Evolutionary conservation across 2,888 invertebrate genomes (phyloP).

Genomic region (Spialia ferax): DNA sequence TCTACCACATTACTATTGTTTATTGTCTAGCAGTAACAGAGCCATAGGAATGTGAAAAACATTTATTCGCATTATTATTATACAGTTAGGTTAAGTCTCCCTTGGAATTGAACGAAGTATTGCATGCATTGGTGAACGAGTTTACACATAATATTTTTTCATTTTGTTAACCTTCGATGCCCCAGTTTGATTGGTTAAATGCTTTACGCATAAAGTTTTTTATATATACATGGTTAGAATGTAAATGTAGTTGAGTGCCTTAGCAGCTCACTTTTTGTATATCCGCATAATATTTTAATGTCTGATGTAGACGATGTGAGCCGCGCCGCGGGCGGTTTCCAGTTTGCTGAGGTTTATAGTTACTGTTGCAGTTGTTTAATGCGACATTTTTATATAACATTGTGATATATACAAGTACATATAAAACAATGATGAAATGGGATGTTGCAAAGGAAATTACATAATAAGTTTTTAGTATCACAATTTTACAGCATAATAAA

Average conservation of each 20-base stretch:
- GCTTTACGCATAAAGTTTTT: slow-evolving; percentile 71
- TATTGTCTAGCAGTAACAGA: slow-evolving; percentile 61
- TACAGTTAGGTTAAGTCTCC: slow-evolving; percentile 77
- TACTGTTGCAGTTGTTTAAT: slow-evolving; percentile 16
- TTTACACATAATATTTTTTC: slow-evolving; percentile 61
- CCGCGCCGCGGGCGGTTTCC: slow-evolving; percentile 18
- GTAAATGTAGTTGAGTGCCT: slow-evolving; percentile 83
- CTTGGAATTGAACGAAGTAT: slow-evolving; percentile 79
- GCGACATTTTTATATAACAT: slow-evolving; percentile 17
- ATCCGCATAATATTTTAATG: slow-evolving; percentile 58
- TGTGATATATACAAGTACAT: too few relatives aligned
- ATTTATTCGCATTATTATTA: slow-evolving; percentile 76
- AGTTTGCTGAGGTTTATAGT: slow-evolving; percentile 8
- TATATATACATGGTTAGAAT: slow-evolving; percentile 67
- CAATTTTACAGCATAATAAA: slow-evolving; percentile 49
- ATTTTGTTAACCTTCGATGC: slow-evolving; percentile 51
- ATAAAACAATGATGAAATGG: slow-evolving; percentile 4
- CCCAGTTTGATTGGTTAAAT: slow-evolving; percentile 51
- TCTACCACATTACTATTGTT: slow-evolving; percentile 65
- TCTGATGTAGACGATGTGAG: slow-evolving; percentile 39
- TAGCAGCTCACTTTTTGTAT: slow-evolving; percentile 81
- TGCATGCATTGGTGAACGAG: slow-evolving; percentile 76
- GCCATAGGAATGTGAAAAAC: slow-evolving; percentile 79
- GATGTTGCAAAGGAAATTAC: slow-evolving; percentile 25
- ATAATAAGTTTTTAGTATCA: slow-evolving; percentile 26